Percentiles rank a stretch among this genome's conserved stretches.
Evolutionary conservation across 2,113 vertebrate genomes (phyloP).

Genomic region (Aldabrachelys gigantea): DNA sequence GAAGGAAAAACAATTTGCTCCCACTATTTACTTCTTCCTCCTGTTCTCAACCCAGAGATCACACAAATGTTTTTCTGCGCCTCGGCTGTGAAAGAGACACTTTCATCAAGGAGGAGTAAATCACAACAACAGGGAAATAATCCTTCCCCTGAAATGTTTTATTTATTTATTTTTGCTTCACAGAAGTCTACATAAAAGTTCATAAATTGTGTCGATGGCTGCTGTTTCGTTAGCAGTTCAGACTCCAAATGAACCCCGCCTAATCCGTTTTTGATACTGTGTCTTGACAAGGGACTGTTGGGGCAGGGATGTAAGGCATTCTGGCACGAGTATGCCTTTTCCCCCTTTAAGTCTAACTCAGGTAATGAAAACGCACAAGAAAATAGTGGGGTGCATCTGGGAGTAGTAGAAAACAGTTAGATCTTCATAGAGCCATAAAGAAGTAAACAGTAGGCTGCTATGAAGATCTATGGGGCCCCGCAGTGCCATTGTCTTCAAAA

Average conservation of each 20-base stretch:
- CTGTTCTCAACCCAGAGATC: constrained; percentile 39
- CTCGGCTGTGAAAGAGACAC: neutral
- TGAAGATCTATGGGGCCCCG: constrained; percentile 94
- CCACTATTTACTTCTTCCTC: constrained; percentile 28
- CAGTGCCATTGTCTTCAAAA: constrained; percentile 96
- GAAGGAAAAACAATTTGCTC: constrained; percentile 30
- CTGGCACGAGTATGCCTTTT: neutral
- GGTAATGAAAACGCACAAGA: constrained; percentile 69
- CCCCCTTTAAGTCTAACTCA: constrained; percentile 67
- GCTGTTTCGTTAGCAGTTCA: neutral
- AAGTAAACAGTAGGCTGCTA: constrained; percentile 87
- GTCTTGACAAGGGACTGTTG: neutral
- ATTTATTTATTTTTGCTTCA: neutral
- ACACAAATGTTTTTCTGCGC: neutral
- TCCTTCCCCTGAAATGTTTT: constrained; percentile 52
- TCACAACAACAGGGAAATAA: constrained; percentile 69
- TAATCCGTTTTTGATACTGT: neutral
- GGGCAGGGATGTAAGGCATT: neutral
- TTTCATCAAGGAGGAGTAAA: constrained; percentile 69
- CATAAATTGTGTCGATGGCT: neutral
- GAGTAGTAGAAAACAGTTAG: constrained; percentile 77
- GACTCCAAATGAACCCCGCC: neutral
- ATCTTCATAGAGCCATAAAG: constrained; percentile 79
- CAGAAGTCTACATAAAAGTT: neutral
- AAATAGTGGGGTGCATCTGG: constrained; percentile 76